Evolutionary conservation across 2,797 vertebrate genomes (phyloP), one percentile per base, ranked within the genome.

Genomic region (Tamandua tetradactyla): DNA sequence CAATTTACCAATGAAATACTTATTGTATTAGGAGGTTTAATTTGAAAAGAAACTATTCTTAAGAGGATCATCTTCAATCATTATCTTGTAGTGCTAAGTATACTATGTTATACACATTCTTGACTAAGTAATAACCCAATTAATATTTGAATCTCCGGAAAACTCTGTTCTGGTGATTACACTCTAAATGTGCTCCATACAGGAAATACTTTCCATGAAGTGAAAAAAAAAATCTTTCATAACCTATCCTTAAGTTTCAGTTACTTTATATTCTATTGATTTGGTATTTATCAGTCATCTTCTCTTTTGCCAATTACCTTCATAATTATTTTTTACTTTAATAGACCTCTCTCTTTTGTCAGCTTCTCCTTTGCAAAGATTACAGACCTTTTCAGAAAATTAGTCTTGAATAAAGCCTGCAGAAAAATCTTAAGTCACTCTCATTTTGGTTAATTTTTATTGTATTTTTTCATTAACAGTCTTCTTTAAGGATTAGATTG

Each of bases 1-100:
- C 55, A 95, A 89, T 88, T 94, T 96, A 82, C 49, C 90, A 93
- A 71, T 61, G 79, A 96, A 94, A 93, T 80, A 66, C n/a, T 94
- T 91, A 86, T 14, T 85, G 44, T 66, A 69, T 92, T 90, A 61
- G 25, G 61, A 92, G 72, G 32, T 91, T 96, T 94, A 95, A 94
- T 89, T 68, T 88, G 64, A 96, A 95, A 85, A 22, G 40, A 80
- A 94, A 47, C 72, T 89, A 20, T 92, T 91, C 15, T 88, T 76
- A 72, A 83, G 55, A 92, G 64, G 42, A 71, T 91, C 40, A 84
- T 82, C 44, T 82, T 64, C 44, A 89, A 49, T 89, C 62, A 93
- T 89, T 92, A 82, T 85, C 78, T 62, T 71, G n/a, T 74, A 83
- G 44, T 68, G 42, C 59, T 92, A 88, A 90, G 44, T 74, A 61